phyloP scores from a whole-genome alignment of 2,888 invertebrate genomes.

The Malacosoma neustria region DNA sequence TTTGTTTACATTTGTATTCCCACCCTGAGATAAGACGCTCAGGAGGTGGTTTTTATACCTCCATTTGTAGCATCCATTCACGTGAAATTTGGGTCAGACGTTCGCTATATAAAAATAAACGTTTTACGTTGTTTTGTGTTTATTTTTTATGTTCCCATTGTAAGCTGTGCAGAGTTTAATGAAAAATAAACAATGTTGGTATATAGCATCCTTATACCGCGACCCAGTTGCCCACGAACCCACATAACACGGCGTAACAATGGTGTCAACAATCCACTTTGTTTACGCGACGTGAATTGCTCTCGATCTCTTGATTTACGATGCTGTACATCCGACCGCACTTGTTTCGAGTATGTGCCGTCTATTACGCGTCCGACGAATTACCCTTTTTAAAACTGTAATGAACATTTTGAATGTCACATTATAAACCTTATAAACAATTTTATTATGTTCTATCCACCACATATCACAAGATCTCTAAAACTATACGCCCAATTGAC shows the following conservation, averaged over 20 bases:
- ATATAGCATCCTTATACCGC: neutral
- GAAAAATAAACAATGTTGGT: neutral
- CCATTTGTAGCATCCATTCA: neutral
- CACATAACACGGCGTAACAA: slow-evolving; percentile 28
- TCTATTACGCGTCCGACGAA: too few species aligned
- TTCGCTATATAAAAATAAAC: neutral
- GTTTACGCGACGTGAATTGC: slow-evolving; percentile 15
- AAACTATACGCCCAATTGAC: too few species aligned
- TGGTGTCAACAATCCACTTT: slow-evolving; percentile 21
- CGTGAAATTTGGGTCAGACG: neutral
- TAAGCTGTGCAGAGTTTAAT: neutral
- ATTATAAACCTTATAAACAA: too few species aligned
- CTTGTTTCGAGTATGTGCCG: too few species aligned
- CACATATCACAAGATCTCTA: too few species aligned
- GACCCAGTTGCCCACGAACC: slow-evolving; percentile 22
- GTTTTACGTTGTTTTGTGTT: neutral
- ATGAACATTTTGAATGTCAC: too few species aligned
- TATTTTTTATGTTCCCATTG: neutral
- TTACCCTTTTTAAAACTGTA: too few species aligned
- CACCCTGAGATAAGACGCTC: too few species aligned
- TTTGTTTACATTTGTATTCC: too few species aligned
- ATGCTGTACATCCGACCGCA: slow-evolving; percentile 11
- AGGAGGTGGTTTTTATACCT: too few species aligned
- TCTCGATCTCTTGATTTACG: slow-evolving; percentile 7
- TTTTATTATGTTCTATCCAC: too few species aligned